These are phyloP conservation scores for Gonioctena quinquepunctata DNA, from an alignment of 1,140 invertebrate genomes.

Conservation along the genomic window DNA sequence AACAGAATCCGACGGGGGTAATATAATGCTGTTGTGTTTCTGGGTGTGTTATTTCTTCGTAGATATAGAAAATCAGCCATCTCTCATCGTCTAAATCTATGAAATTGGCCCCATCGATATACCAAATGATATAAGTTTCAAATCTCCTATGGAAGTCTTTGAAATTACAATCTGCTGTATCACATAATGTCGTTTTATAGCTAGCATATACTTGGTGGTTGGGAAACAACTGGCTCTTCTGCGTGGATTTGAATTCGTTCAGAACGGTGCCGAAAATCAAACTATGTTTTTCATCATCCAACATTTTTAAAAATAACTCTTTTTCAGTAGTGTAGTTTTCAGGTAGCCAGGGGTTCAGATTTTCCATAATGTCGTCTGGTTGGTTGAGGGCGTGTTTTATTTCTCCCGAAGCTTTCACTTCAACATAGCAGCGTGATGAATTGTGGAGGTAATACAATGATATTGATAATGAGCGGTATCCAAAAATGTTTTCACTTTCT, in stretches of 20 bases:
- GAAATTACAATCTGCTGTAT: slow-evolving; percentile 73
- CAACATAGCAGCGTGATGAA: slow-evolving; percentile 74
- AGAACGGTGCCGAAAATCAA: slow-evolving; percentile 39
- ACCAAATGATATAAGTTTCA: slow-evolving; percentile 93
- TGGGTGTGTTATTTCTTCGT: slow-evolving; percentile 74
- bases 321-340: slow-evolving; percentile 67
- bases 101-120: slow-evolving; percentile 90
- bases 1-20: slow-evolving; percentile 83
- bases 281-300: slow-evolving; percentile 67
- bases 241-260: slow-evolving; percentile 19
- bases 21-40: slow-evolving; percentile 67
- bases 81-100: slow-evolving; percentile 91
- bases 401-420: slow-evolving; percentile 67
- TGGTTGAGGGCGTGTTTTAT: slow-evolving; percentile 65
- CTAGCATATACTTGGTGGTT: slow-evolving; percentile 60
- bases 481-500: slow-evolving; percentile 90
- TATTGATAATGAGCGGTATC: slow-evolving; percentile 82
- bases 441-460: slow-evolving; percentile 83
- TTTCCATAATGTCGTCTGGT: slow-evolving; percentile 82
- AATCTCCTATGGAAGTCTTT: slow-evolving; percentile 79
- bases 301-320: slow-evolving; percentile 68
- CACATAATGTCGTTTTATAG: slow-evolving; percentile 83
- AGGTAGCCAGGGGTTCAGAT: slow-evolving; percentile 61
- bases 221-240: slow-evolving; percentile 30
- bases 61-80: slow-evolving; percentile 90